Base-by-base conservation (phyloP, 2,797 vertebrate species). In the Chrysocyon brachyurus region DNA sequence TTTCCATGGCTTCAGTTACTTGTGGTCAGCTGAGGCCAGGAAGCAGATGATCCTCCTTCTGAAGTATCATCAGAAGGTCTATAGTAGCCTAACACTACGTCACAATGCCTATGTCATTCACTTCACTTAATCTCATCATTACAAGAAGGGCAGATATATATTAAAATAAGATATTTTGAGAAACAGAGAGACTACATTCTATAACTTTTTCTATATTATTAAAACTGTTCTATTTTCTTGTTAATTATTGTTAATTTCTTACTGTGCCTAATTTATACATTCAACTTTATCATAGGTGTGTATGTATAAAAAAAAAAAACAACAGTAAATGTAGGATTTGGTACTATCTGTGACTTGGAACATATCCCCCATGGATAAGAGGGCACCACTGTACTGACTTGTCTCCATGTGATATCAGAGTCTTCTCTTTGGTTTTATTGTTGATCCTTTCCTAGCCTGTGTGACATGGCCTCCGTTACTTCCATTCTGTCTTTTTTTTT, bases 321-420 rank as follows among this genome's bases (percentile, higher is more conserved):
- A 28, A 28, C 26, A 75, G 26, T 75, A 11, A 3, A 49, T 49
- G 17, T 75, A 17, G 4, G 73, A 2, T 16, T 49, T 17, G 46
- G 46, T 75, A 31, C 46, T 15, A 75, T 10, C 73, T 26, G 5
- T 49, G 46, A 15, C 72, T 28, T 28, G 26, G 26, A 49, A 49
- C 3, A 2, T 15, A 75, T 17, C 9, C 24, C 3, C 24, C 14
- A 28, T 17, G 40, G 40, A 10, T 17, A 17, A 28, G 72, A 75
- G 24, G 72, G 40, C 4, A 15, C 46, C 8, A 1, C 72, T 49
- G 15, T 16, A 12, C 14, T 4, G 5, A 9, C 28, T 36, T 3
- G 15, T 36, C 40, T 49, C 21, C 33, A 0, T 0, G 10, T 0
- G n/a, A 26, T 8, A 4, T 12, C 68, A 6, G 40, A 3, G 12